Evolutionary conservation across 1,140 invertebrate species (phyloP).

Genomic region (Aphaenogaster rudis): DNA sequence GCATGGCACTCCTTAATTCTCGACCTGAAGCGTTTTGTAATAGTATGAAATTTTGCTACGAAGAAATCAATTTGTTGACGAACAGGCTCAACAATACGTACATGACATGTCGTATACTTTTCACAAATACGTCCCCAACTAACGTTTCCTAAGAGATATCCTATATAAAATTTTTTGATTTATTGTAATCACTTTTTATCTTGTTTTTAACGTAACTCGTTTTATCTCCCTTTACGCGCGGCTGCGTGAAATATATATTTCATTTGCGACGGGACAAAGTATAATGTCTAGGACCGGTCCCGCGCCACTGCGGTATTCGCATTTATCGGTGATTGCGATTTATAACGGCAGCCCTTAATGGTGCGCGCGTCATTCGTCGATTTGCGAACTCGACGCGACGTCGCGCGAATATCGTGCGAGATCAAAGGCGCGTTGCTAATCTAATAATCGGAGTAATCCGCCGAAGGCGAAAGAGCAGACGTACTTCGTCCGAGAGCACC

Average conservation of each 20-base stretch:
- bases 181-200: not conserved
- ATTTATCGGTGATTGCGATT: slow-evolving; percentile 77
- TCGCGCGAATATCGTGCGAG: slow-evolving; percentile 39
- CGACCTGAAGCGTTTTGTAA: not conserved
- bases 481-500: slow-evolving; percentile 60
- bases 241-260: slow-evolving; percentile 51
- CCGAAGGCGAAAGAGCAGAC: slow-evolving; percentile 28
- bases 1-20: not conserved
- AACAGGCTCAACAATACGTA: not conserved
- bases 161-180: not conserved
- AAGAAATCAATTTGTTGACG: not conserved
- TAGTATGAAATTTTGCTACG: not conserved
- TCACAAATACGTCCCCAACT: not conserved
- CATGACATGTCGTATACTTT: not conserved
- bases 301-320: slow-evolving; percentile 39
- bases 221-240: slow-evolving; percentile 52
- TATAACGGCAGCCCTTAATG: slow-evolving; percentile 72
- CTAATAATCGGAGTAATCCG: slow-evolving; percentile 68
- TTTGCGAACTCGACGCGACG: slow-evolving; percentile 20
- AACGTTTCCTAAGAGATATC: not conserved
- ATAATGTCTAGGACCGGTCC: slow-evolving; percentile 50
- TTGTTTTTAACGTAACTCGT: slow-evolving; percentile 27
- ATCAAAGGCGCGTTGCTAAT: slow-evolving; percentile 75
- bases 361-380: slow-evolving; percentile 68
- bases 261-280: slow-evolving; percentile 43